phyloP scores from a whole-genome alignment of 1,140 invertebrate species.

The Cydia amplana region DNA sequence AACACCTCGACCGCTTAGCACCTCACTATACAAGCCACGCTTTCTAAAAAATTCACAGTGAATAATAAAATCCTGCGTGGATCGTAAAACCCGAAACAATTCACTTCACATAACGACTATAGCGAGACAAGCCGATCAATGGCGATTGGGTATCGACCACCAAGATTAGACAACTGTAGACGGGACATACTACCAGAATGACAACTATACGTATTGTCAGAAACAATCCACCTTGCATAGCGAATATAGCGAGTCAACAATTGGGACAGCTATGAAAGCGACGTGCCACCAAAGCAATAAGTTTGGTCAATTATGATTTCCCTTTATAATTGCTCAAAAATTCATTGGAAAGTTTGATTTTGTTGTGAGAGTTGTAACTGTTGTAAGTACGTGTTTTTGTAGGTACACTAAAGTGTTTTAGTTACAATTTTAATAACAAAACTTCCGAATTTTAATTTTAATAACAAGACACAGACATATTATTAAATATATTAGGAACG shows the following conservation, averaged over 20 bases:
- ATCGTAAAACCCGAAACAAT: not conserved
- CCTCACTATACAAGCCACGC: not conserved
- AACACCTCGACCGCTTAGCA: too few species aligned
- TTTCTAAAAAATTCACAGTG: not conserved
- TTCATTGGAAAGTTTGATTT: not conserved
- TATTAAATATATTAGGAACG: too few species aligned
- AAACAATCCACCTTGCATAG: not conserved
- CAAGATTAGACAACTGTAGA: not conserved
- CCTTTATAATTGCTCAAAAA: too few species aligned
- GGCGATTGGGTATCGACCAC: not conserved
- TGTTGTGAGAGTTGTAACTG: too few species aligned
- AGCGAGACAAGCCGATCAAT: not conserved
- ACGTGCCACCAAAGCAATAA: too few species aligned
- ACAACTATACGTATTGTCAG: not conserved
- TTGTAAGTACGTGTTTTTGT: not conserved
- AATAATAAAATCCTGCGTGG: not conserved
- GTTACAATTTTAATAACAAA: too few species aligned
- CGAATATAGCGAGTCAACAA: too few species aligned
- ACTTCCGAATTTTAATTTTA: too few species aligned
- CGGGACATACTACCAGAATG: not conserved
- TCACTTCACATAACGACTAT: not conserved
- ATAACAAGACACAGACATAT: too few species aligned
- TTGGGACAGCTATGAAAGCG: too few species aligned
- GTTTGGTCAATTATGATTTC: too few species aligned
- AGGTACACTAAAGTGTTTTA: not conserved